These are phyloP conservation scores for Perithous albicinctus DNA, from an alignment of 2,888 invertebrate genomes.

Conservation along the genomic window DNA sequence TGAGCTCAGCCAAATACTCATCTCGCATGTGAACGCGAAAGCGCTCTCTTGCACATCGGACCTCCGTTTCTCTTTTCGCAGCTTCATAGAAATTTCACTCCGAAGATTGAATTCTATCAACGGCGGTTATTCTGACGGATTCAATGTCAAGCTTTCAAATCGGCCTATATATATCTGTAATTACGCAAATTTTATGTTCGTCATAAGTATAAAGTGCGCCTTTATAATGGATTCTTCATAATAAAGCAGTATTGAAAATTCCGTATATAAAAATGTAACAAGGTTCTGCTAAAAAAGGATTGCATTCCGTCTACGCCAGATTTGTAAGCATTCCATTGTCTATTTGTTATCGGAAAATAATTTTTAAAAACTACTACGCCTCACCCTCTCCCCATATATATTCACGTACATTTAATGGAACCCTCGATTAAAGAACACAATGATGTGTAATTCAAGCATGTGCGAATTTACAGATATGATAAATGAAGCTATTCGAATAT, in stretches of 20 bases:
- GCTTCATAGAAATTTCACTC: conserved; percentile 22
- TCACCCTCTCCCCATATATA: no score
- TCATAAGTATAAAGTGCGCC: background rate
- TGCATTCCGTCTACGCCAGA: no score
- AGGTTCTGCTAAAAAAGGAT: no score
- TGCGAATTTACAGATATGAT: background rate
- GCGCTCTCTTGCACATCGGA: conserved; percentile 3
- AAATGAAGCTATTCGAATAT: background rate
- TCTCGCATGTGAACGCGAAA: conserved; percentile 14
- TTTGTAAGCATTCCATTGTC: no score
- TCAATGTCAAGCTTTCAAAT: background rate
- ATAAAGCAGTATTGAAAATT: no score
- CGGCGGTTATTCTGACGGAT: background rate
- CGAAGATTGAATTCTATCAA: conserved; percentile 18
- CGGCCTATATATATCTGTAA: background rate
- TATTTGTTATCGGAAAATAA: no score
- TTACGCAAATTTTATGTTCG: background rate
- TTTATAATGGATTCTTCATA: background rate
- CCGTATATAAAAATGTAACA: no score
- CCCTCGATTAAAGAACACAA: no score
- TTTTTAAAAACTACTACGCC: no score
- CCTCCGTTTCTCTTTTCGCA: background rate
- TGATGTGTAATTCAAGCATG: no score
- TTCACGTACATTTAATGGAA: no score
- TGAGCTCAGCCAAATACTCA: conserved; percentile 20